Evolutionary conservation across 2,888 invertebrate genomes (phyloP).

Genomic region (Rhimphoctona megacephalus): DNA sequence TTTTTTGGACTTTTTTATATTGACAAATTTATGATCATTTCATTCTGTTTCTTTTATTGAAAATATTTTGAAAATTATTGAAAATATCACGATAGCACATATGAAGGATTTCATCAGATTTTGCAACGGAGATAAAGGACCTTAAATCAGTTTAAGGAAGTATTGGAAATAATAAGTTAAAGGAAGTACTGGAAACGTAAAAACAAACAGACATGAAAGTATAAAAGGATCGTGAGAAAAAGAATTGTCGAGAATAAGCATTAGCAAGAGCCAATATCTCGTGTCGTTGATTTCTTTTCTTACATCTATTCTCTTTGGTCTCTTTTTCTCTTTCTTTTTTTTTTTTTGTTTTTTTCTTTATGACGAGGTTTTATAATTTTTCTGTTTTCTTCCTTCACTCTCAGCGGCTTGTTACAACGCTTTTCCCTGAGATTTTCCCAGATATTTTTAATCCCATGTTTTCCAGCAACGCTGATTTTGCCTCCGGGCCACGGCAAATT

Average conservation of each 20-base stretch:
- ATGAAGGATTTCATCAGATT: constrained; percentile 13
- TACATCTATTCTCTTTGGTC: too few relatives aligned
- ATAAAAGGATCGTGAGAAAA: constrained; percentile 28
- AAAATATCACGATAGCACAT: background rate
- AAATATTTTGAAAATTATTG: background rate
- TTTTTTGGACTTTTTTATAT: background rate
- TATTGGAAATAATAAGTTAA: constrained; percentile 1
- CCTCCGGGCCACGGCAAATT: constrained; percentile 37
- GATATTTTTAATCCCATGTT: constrained; percentile 29
- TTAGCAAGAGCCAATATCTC: constrained; percentile 55
- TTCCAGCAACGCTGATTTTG: constrained; percentile 26
- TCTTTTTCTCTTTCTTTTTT: background rate
- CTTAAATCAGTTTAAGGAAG: background rate
- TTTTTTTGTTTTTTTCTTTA: background rate
- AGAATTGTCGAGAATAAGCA: constrained; percentile 41
- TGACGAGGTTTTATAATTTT: constrained; percentile 22
- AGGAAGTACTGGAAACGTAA: constrained; percentile 13
- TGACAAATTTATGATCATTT: constrained; percentile 7
- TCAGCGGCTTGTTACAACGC: constrained; percentile 28
- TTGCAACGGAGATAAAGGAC: constrained; percentile 32
- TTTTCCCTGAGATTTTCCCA: constrained; percentile 39
- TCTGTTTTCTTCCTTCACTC: constrained; percentile 29
- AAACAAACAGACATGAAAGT: constrained; percentile 5
- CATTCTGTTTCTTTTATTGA: background rate
- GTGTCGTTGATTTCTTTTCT: constrained; percentile 19